Evolutionary conservation across 2,888 invertebrate genomes (phyloP).

Genomic region (Nomada fabriciana): DNA sequence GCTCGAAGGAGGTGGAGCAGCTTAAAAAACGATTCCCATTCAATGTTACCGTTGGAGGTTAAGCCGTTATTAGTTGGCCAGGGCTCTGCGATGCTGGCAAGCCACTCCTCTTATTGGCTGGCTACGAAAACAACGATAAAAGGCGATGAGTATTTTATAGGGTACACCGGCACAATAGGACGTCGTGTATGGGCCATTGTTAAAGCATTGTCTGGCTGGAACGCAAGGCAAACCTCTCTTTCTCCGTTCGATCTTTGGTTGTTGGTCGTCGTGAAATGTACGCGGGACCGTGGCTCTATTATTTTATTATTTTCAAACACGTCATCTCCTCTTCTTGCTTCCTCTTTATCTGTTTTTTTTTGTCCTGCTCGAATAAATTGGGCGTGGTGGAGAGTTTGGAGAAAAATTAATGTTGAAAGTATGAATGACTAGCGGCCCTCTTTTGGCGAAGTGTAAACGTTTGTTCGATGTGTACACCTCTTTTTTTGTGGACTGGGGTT

Average conservation of each 20-base stretch:
- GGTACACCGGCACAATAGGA: conserved; percentile 80
- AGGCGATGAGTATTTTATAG: conserved; percentile 84
- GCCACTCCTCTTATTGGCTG: conserved; percentile 77
- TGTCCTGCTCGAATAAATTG: conserved; percentile 66
- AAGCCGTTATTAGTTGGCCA: conserved; percentile 77
- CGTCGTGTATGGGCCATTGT: conserved; percentile 78
- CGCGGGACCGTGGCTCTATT: conserved; percentile 71
- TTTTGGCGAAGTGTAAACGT: conserved; percentile 52
- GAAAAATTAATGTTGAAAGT: conserved; percentile 75
- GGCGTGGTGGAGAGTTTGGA: conserved; percentile 71
- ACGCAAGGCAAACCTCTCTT: conserved; percentile 73
- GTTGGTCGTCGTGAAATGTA: conserved; percentile 33
- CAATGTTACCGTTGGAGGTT: conserved; percentile 80
- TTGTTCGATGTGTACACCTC: background rate
- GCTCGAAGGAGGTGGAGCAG: conserved; percentile 66
- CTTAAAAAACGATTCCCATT: conserved; percentile 79
- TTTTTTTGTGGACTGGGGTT: background rate
- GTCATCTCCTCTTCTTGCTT: conserved; percentile 77
- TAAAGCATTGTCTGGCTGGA: conserved; percentile 75
- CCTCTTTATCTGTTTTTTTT: background rate
- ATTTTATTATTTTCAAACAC: conserved; percentile 84
- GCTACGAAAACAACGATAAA: conserved; percentile 83
- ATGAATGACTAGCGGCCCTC: conserved; percentile 60
- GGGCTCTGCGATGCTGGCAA: conserved; percentile 56
- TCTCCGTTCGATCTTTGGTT: conserved; percentile 48